Evolutionary conservation across 2,888 invertebrate species (phyloP), one percentile per base, ranked within the genome.

Genomic region (Ethmia dodecea): DNA sequence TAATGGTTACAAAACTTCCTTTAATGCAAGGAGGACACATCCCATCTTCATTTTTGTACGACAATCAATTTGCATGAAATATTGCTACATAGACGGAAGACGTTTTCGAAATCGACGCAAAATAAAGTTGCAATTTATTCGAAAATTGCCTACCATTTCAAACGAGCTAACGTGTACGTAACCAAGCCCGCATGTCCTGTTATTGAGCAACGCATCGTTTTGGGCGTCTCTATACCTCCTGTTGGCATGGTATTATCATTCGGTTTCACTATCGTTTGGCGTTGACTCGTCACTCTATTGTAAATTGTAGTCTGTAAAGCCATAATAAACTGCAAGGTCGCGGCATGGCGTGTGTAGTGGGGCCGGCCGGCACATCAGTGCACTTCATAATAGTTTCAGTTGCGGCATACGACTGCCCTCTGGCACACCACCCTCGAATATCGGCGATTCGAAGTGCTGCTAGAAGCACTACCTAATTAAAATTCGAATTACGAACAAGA

Each of bases 261-360:
- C 48, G 54, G 56, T 78, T 80, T 78, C 79, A 72, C 79, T 79
- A 71, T 79, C 78, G 73, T 76, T 73, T 60, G 72, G 58, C 65
- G 74, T 63, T 37, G 64, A 60, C 65, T 76, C 76, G 80, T 79
- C 80, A 75, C 56, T 70, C 76, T 62, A 83, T 83, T 81, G 84
- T 83, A 79, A 81, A 77, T 77, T 75, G 77, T 73, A 60, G 74
- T 73, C 72, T 73, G 78, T 77, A 74, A 75, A 76, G 77, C 79
- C 73, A 80, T 80, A 80, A 86, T 80, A 73, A 74, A 71, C 74
- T 66, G 73, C 81, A 86, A 84, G 84, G 84, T 83, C 83, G 77
- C 45, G 53, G 56, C 44, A 33, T 33, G 47, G 44, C 50, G 57
- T 61, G 47, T 42, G 58, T 63, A 63, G 83, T 67, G 80, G 80